phyloP scores from a whole-genome alignment of 2,888 invertebrate species.

The Drosophila antonietae region DNA sequence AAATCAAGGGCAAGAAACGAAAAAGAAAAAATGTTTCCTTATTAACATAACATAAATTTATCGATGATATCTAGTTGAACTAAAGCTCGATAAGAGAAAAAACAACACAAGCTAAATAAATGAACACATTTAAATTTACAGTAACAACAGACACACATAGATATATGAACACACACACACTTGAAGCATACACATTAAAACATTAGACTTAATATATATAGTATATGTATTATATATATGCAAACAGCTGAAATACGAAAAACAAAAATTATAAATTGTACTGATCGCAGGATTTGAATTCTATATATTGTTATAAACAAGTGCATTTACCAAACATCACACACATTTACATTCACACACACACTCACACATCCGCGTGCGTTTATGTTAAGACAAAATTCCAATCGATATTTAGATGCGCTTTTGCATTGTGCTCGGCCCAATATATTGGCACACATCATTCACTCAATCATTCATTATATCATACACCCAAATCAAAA shows the following conservation, averaged over 20 bases:
- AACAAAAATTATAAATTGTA: slow-evolving; percentile 52
- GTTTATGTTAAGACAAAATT: slow-evolving; percentile 10
- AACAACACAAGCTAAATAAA: slow-evolving; percentile 23
- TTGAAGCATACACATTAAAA: slow-evolving; percentile 22
- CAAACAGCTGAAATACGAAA: slow-evolving; percentile 2
- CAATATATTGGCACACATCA: slow-evolving; percentile 7
- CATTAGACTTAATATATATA: slow-evolving; percentile 28
- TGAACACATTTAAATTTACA: slow-evolving; percentile 15
- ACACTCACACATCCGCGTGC: neutral
- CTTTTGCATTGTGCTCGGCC: neutral
- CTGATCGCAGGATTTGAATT: slow-evolving; percentile 54
- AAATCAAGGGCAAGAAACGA: slow-evolving; percentile 4
- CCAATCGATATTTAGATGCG: slow-evolving; percentile 8
- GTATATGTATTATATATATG: neutral
- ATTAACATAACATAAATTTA: slow-evolving; percentile 38
- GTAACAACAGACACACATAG: slow-evolving; percentile 7
- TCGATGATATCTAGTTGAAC: slow-evolving; percentile 62
- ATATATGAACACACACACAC: slow-evolving; percentile 3
- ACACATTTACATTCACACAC: neutral
- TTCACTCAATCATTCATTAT: slow-evolving; percentile 1
- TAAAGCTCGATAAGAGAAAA: slow-evolving; percentile 58
- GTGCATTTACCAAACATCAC: slow-evolving; percentile 55
- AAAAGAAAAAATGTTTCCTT: slow-evolving; percentile 50
- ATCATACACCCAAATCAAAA: slow-evolving; percentile 5
- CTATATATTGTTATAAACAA: slow-evolving; percentile 48